phyloP scores from a whole-genome alignment of 2,113 vertebrate genomes.

The Larimichthys crocea region DNA sequence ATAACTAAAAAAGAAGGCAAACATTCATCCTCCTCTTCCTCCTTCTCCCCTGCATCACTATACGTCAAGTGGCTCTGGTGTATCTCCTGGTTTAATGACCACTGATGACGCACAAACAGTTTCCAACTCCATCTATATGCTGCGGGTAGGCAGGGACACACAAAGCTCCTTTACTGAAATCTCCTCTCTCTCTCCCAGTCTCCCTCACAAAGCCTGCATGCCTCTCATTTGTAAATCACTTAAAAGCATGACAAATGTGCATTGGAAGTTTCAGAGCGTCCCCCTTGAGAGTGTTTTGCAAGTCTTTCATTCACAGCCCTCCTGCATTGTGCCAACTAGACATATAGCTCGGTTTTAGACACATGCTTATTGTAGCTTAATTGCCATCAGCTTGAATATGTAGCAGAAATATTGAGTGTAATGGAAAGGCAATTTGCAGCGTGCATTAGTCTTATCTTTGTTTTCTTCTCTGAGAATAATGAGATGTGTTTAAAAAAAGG shows the following conservation, averaged over 20 bases:
- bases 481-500: constrained; percentile 29
- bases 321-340: constrained; percentile 57
- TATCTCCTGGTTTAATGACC: constrained; percentile 68
- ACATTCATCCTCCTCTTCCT: constrained; percentile 11
- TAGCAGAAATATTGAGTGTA: constrained; percentile 46
- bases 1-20: constrained; percentile 10
- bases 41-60: constrained; percentile 22
- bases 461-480: constrained; percentile 26
- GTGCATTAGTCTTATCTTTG: constrained; percentile 28
- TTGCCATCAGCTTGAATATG: constrained; percentile 44
- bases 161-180: constrained; percentile 69
- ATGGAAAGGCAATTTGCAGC: constrained; percentile 36
- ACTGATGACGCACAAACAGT: constrained; percentile 68
- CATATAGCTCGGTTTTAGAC: constrained; percentile 51
- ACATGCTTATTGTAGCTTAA: constrained; percentile 36
- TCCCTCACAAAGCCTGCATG: constrained; percentile 73
- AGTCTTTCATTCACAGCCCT: constrained; percentile 59
- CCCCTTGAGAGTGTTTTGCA: constrained; percentile 54
- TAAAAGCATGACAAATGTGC: constrained; percentile 82
- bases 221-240: constrained; percentile 81
- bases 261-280: constrained; percentile 76
- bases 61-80: constrained; percentile 47
- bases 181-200: constrained; percentile 27
- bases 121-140: constrained; percentile 70
- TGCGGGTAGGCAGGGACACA: constrained; percentile 61